These are phyloP conservation scores for Popillia japonica DNA, from an alignment of 1,140 invertebrate species.

Conservation along the genomic window DNA sequence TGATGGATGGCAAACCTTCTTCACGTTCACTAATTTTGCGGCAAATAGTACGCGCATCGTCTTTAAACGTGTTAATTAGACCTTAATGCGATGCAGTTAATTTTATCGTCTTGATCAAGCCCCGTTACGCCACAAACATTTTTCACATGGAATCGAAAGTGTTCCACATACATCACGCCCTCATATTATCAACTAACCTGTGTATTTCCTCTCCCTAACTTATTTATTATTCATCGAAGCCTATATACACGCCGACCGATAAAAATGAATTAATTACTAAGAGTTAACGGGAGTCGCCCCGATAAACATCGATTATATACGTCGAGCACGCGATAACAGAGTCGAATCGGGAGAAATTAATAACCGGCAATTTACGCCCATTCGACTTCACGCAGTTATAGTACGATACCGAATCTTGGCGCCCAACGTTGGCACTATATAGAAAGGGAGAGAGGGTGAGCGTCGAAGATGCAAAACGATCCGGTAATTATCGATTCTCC, in stretches of 20 bases:
- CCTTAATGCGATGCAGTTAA: too few relatives aligned
- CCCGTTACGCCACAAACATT: too few relatives aligned
- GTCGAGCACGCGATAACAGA: conserved; percentile 4
- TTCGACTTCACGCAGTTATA: neutral
- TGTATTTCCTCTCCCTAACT: neutral
- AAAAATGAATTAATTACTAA: conserved; percentile 1
- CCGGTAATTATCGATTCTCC: conserved; percentile 1
- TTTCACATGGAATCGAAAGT: too few relatives aligned
- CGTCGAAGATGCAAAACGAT: neutral
- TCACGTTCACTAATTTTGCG: too few relatives aligned
- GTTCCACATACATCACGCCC: too few relatives aligned
- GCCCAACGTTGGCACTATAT: too few relatives aligned
- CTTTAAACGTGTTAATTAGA: too few relatives aligned
- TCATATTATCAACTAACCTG: neutral
- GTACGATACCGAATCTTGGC: neutral
- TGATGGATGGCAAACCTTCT: too few relatives aligned
- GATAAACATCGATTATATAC: neutral
- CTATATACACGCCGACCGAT: neutral
- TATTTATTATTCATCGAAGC: neutral
- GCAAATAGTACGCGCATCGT: too few relatives aligned
- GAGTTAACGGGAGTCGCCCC: neutral
- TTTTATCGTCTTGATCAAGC: too few relatives aligned
- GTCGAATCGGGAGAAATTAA: neutral
- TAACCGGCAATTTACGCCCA: neutral
- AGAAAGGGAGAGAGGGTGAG: neutral